These are phyloP conservation scores for Seriola quinqueradiata DNA, from an alignment of 2,113 vertebrate species.

Conservation along the genomic window DNA sequence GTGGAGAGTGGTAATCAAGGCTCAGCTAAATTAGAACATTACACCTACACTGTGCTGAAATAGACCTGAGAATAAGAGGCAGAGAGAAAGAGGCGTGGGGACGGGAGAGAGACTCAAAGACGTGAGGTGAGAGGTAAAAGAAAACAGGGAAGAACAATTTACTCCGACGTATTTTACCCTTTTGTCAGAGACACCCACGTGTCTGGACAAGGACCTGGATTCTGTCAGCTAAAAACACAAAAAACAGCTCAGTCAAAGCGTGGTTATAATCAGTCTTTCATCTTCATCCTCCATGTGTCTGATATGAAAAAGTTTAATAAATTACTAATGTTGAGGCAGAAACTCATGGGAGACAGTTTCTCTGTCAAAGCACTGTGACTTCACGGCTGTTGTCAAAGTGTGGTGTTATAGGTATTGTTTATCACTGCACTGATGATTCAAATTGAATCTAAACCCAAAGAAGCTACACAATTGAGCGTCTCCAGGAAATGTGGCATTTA, in stretches of 20 bases:
- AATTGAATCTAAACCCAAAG: not conserved
- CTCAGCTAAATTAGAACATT: conserved; percentile 60
- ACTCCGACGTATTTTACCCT: not conserved
- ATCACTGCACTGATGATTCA: not conserved
- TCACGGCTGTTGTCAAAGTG: not conserved
- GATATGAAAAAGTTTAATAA: not conserved
- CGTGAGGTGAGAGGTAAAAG: not conserved
- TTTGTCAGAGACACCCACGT: not conserved
- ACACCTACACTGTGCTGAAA: conserved; percentile 70
- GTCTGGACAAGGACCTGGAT: conserved; percentile 17
- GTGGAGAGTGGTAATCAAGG: conserved; percentile 61
- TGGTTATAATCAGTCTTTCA: not conserved
- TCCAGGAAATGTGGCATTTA: not conserved
- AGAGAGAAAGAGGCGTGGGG: conserved; percentile 12
- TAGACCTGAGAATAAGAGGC: conserved; percentile 51
- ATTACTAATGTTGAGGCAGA: not conserved
- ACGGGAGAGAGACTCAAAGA: conserved; percentile 14
- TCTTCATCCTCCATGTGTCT: not conserved
- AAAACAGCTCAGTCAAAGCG: too few species aligned
- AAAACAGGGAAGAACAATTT: not conserved
- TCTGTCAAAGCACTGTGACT: too few species aligned
- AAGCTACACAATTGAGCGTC: not conserved
- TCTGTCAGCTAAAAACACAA: not conserved
- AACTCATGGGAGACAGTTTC: not conserved
- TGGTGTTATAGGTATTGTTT: not conserved